A percentile compares a stretch with the other conserved stretches of the same genome.
Evolutionary conservation across 2,888 invertebrate genomes (phyloP).

Genomic region (Campoletis raptor): DNA sequence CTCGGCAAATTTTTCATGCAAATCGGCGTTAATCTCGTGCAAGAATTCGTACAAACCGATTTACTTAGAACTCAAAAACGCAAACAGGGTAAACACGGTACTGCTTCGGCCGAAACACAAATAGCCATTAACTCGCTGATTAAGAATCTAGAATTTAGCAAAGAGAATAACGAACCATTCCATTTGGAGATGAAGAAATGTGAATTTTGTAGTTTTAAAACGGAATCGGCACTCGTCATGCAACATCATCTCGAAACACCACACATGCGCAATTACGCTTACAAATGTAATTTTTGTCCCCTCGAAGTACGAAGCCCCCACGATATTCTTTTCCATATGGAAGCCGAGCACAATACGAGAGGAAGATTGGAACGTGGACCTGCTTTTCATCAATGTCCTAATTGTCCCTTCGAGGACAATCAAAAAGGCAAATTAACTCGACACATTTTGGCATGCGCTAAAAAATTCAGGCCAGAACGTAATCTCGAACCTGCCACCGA

Average conservation of each 20-base stretch:
- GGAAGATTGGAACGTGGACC: constrained; percentile 94
- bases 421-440: constrained; percentile 96
- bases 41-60: constrained; percentile 97
- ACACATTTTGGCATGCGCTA: constrained; percentile 94
- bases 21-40: constrained; percentile 95
- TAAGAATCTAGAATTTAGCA: constrained; percentile 94
- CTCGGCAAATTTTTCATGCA: constrained; percentile 96
- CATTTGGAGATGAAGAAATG: constrained; percentile 92
- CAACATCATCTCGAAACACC: constrained; percentile 95
- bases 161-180: constrained; percentile 94
- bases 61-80: constrained; percentile 94
- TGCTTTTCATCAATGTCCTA: constrained; percentile 95
- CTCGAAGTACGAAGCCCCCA: constrained; percentile 94
- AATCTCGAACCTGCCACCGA: constrained; percentile 95
- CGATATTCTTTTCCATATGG: constrained; percentile 96
- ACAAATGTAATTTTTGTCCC: constrained; percentile 94
- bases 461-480: constrained; percentile 94
- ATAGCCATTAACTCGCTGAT: constrained; percentile 93
- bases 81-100: constrained; percentile 89
- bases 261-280: constrained; percentile 94
- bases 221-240: constrained; percentile 93
- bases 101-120: constrained; percentile 89
- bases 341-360: constrained; percentile 93
- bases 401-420: constrained; percentile 97
- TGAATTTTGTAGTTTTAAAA: constrained; percentile 95